Evolutionary conservation across 1,140 invertebrate genomes (phyloP).

Genomic region (Papilio helenus): DNA sequence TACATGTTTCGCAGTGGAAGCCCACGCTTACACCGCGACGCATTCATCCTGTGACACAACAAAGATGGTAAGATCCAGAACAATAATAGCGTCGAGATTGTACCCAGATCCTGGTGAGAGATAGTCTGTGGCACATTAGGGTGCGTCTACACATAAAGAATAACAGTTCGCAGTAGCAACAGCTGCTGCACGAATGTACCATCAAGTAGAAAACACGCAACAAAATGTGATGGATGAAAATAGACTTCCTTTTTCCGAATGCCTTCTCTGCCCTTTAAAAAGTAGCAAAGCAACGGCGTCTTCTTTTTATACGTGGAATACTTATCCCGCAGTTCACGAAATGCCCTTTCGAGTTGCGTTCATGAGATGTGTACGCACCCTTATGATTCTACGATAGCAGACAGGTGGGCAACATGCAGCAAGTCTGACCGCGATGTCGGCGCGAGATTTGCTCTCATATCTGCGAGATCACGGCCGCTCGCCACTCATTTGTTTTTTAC

Average conservation of each 20-base stretch:
- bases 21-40: not conserved
- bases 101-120: not conserved
- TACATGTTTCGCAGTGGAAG: not conserved
- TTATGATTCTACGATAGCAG: constrained; percentile 28
- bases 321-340: too few species aligned
- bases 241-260: too few species aligned
- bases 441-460: constrained; percentile 24
- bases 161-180: too few species aligned
- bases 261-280: too few species aligned
- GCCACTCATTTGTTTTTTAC: constrained; percentile 32
- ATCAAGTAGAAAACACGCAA: too few species aligned
- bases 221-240: too few species aligned
- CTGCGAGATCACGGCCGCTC: constrained; percentile 24
- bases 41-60: constrained; percentile 11
- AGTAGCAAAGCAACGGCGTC: too few species aligned
- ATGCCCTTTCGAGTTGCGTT: not conserved
- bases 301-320: too few species aligned
- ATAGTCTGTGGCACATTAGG: not conserved
- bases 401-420: constrained; percentile 32
- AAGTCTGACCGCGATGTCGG: constrained; percentile 27
- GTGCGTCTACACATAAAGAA: not conserved
- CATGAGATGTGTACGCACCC: not conserved
- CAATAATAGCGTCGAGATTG: constrained; percentile 30
- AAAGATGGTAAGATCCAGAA: constrained; percentile 26
- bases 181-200: too few species aligned